A percentile compares a stretch with the other conserved stretches of the same genome.
These are phyloP conservation scores for Craterocephalus amniculus DNA, from an alignment of 2,797 vertebrate species.

Conservation along the genomic window DNA sequence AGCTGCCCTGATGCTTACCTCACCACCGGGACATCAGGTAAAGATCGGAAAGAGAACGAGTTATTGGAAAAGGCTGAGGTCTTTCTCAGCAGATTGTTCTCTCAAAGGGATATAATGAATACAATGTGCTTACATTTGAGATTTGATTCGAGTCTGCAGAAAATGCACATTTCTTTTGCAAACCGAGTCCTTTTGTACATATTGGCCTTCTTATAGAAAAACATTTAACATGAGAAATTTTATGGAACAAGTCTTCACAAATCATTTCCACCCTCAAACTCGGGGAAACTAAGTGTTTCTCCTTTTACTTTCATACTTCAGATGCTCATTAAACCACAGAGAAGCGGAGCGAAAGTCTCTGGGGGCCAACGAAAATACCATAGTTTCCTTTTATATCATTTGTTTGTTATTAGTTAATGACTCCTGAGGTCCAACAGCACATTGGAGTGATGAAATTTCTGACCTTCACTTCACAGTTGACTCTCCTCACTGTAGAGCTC, in stretches of 20 bases:
- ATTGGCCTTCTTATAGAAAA: constrained; percentile 7
- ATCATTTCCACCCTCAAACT: constrained; percentile 25
- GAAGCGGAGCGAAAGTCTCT: constrained; percentile 27
- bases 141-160: constrained; percentile 46
- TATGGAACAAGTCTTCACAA: neutral
- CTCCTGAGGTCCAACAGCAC: constrained; percentile 79
- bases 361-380: constrained; percentile 50
- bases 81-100: constrained; percentile 49
- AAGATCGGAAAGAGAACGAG: constrained; percentile 36
- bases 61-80: constrained; percentile 48
- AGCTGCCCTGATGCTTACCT: constrained; percentile 58
- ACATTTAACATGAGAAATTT: constrained; percentile 14
- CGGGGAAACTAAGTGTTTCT: constrained; percentile 16
- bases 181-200: constrained; percentile 2
- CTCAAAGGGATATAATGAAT: constrained; percentile 42
- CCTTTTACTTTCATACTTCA: constrained; percentile 51
- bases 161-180: constrained; percentile 23
- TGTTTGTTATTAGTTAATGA: constrained; percentile 83
- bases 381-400: constrained; percentile 70
- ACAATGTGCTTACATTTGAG: constrained; percentile 46
- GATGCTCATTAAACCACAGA: constrained; percentile 62
- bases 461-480: constrained; percentile 82
- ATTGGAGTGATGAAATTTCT: constrained; percentile 76
- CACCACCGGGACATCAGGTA: constrained; percentile 54
- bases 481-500: constrained; percentile 76